Evolutionary conservation across 2,797 vertebrate species (phyloP).

Genomic region (Notoglanidium macrostoma): DNA sequence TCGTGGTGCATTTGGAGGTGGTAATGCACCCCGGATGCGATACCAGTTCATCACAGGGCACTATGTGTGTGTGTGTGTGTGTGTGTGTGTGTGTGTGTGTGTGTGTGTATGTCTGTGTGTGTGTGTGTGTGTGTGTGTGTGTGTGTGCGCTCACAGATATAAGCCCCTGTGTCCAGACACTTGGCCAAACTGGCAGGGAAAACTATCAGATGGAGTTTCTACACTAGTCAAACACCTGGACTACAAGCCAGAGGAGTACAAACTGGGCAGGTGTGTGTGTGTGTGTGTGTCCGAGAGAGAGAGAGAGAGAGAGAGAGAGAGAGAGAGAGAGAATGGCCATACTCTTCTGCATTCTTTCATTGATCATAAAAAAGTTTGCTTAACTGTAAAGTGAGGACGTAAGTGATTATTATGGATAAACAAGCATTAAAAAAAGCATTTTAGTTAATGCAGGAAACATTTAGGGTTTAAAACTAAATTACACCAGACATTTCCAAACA

Average conservation of each 20-base stretch:
- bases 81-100: too few relatives aligned
- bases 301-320: neutral
- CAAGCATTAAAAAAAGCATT: too few relatives aligned
- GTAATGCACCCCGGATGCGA: neutral
- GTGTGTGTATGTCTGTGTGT: too few relatives aligned
- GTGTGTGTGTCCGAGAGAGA: neutral
- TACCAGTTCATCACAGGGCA: neutral
- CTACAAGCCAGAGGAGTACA: conserved; percentile 94
- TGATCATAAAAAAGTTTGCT: neutral
- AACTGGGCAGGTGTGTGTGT: conserved; percentile 87
- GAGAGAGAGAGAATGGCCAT: neutral
- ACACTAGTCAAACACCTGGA: conserved; percentile 88
- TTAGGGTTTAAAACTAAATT: neutral
- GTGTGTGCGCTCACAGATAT: conserved; percentile 77
- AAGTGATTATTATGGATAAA: neutral
- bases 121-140: too few relatives aligned
- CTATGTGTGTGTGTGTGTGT: too few relatives aligned
- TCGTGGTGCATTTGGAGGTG: neutral
- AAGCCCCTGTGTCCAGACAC: conserved; percentile 95
- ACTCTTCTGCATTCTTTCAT: neutral
- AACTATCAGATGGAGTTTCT: conserved; percentile 85
- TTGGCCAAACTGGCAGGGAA: conserved; percentile 91
- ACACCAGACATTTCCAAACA: neutral
- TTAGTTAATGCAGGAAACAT: neutral
- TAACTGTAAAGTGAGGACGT: neutral